phyloP scores from a whole-genome alignment of 1,140 invertebrate species.

The Cyrtorhinus lividipennis region DNA sequence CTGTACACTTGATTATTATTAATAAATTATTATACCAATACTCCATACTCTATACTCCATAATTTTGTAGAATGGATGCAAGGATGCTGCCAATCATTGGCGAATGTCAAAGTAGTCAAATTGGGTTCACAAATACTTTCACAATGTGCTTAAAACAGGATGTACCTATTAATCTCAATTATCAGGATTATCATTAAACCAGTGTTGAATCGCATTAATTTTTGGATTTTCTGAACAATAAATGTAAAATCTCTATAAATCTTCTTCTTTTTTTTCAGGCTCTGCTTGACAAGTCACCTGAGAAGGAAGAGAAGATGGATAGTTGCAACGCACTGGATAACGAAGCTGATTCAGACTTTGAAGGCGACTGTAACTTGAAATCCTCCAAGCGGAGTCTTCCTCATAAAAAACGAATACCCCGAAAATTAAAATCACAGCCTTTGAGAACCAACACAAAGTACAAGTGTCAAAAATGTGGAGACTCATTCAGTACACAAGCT shows the following conservation, averaged over 20 bases:
- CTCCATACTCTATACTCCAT: no score
- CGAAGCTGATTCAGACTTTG: slow-evolving; percentile 26
- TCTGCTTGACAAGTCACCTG: background rate
- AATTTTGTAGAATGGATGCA: no score
- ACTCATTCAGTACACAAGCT: slow-evolving; percentile 28
- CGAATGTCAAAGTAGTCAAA: no score
- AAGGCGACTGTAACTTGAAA: slow-evolving; percentile 25
- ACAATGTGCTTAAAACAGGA: no score
- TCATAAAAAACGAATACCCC: slow-evolving; percentile 49
- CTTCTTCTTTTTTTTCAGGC: slow-evolving; percentile 3
- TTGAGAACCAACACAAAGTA: slow-evolving; percentile 22
- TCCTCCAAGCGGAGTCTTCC: slow-evolving; percentile 42
- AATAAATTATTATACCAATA: no score
- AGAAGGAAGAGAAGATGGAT: background rate
- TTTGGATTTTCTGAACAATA: no score
- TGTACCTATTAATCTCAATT: no score
- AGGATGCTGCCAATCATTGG: no score
- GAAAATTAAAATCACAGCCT: slow-evolving; percentile 38
- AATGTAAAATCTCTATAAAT: slow-evolving; percentile 2
- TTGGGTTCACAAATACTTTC: no score
- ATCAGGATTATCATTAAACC: no score
- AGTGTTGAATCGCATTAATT: no score
- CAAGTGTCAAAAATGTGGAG: slow-evolving; percentile 31
- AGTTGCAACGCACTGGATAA: slow-evolving; percentile 3
- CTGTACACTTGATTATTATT: no score